Conservation (phyloP, 2,113 vertebrate species). For the Nothobranchius kuhntae region DNA sequence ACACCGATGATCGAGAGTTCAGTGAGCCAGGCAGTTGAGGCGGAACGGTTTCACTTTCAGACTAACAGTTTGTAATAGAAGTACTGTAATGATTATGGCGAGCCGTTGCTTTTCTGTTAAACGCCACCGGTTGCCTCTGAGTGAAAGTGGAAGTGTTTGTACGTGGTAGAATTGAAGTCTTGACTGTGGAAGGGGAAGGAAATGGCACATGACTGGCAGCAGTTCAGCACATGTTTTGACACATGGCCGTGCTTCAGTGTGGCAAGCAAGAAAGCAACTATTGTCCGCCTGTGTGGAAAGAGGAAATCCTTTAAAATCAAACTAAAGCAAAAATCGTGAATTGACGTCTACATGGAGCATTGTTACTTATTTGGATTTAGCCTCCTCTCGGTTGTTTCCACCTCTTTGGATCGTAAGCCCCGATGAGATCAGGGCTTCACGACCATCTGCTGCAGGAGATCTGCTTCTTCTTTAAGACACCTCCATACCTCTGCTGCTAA, state of each 20-base stretch:
- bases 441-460: constrained; percentile 7
- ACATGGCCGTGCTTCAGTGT: constrained; percentile 16
- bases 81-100: background rate
- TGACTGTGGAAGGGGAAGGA: constrained; percentile 38
- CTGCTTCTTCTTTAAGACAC: background rate
- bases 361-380: too few species aligned
- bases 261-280: constrained; percentile 19
- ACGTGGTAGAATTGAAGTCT: constrained; percentile 13
- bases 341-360: too few species aligned
- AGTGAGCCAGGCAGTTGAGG: constrained; percentile 7
- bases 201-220: constrained; percentile 65
- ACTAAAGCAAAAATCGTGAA: background rate
- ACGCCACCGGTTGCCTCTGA: constrained; percentile 6
- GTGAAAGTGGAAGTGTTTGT: constrained; percentile 40
- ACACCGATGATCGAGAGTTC: background rate
- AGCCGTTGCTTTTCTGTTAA: constrained; percentile 25
- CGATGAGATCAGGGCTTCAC: constrained; percentile 5
- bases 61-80: constrained; percentile 7
- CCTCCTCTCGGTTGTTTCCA: too few species aligned
- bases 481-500: background rate
- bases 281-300: constrained; percentile 12
- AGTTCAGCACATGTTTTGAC: constrained; percentile 60
- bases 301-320: background rate
- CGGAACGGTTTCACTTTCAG: constrained; percentile 43
- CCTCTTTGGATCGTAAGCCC: background rate